phyloP scores from a whole-genome alignment of 2,113 vertebrate genomes.

The Gymnarchus niloticus region DNA sequence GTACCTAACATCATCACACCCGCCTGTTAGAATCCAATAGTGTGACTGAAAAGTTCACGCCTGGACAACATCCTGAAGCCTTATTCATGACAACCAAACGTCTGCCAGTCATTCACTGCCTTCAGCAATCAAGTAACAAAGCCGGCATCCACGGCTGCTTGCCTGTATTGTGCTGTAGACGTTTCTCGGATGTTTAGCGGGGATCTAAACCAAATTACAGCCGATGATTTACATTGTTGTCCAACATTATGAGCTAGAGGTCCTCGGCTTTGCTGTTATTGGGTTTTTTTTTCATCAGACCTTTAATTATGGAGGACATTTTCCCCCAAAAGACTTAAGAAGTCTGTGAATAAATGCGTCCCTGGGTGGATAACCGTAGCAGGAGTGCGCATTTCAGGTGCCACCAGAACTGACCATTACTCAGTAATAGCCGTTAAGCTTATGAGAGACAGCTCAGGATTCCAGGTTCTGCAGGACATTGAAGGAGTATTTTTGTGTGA shows the following conservation, averaged over 20 bases:
- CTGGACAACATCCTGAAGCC: neutral
- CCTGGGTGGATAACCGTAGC: too few relatives aligned
- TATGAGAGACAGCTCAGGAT: neutral
- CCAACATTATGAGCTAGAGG: too few relatives aligned
- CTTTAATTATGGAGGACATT: too few relatives aligned
- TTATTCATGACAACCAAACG: conserved; percentile 9
- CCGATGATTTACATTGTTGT: too few relatives aligned
- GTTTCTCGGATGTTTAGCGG: too few relatives aligned
- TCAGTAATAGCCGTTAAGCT: neutral
- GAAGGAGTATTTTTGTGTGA: neutral
- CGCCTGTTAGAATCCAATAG: neutral
- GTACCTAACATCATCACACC: neutral
- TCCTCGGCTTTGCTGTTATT: too few relatives aligned
- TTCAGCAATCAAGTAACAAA: conserved; percentile 9
- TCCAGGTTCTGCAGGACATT: conserved; percentile 10
- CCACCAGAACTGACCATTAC: neutral
- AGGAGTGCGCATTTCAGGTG: too few relatives aligned
- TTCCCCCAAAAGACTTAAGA: too few relatives aligned
- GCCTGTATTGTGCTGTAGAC: neutral
- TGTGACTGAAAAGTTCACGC: neutral
- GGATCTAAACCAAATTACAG: too few relatives aligned
- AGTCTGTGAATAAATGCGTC: too few relatives aligned
- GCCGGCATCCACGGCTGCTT: too few relatives aligned
- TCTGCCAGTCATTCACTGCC: neutral
- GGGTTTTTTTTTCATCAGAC: too few relatives aligned